Conservation (phyloP, 2,113 vertebrate genomes). For the Uropsilus gracilis region DNA sequence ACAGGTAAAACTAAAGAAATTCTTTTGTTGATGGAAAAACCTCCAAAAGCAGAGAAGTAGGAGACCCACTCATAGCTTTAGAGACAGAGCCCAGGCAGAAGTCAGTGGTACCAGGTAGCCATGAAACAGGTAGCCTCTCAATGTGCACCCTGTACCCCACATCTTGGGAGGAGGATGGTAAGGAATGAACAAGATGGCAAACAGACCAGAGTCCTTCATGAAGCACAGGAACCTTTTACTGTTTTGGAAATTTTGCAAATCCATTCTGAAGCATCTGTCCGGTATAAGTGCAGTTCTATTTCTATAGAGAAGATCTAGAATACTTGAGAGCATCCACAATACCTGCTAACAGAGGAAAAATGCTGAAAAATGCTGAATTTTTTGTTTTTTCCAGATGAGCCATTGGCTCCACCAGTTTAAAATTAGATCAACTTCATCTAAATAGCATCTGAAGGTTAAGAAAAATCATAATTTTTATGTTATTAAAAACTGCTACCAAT, state of each 20-base stretch:
- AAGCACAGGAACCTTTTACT: background rate
- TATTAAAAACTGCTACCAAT: background rate
- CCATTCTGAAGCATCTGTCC: background rate
- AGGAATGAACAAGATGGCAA: background rate
- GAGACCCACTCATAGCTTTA: background rate
- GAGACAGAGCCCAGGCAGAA: background rate
- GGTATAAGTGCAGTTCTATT: background rate
- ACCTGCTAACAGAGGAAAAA: background rate
- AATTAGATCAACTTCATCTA: background rate
- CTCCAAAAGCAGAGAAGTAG: background rate
- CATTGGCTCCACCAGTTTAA: background rate
- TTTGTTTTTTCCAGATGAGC: background rate
- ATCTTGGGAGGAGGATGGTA: background rate
- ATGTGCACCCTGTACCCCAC: too few relatives aligned
- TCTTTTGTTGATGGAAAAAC: background rate
- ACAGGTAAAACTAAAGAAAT: background rate
- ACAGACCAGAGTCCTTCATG: background rate
- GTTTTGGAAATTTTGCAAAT: background rate
- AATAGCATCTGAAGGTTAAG: background rate
- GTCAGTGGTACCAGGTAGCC: background rate
- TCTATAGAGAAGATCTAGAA: background rate
- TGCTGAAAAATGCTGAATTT: background rate
- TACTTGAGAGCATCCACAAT: background rate
- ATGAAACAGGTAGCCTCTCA: background rate
- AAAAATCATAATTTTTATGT: background rate